Conservation (phyloP, 2,113 vertebrate species). For the Antennarius striatus region DNA sequence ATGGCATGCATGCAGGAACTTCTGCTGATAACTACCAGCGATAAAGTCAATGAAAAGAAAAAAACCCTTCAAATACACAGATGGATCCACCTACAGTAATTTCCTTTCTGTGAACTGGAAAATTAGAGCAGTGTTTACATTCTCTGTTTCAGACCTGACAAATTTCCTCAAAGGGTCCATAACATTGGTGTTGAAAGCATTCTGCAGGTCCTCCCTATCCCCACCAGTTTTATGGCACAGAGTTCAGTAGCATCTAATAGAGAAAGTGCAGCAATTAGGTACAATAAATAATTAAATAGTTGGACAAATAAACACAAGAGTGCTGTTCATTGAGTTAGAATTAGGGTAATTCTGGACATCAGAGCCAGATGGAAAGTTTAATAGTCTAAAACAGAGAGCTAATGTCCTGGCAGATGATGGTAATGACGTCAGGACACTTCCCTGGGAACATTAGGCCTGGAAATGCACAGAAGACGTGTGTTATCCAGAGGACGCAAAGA, state of each 20-base stretch:
- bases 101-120: background rate
- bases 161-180: slow-evolving; percentile 57
- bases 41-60: background rate
- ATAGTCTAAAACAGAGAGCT: background rate
- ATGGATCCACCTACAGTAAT: background rate
- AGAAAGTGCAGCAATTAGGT: slow-evolving; percentile 6
- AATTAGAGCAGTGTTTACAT: too few relatives aligned
- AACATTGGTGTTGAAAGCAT: slow-evolving; percentile 67
- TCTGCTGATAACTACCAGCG: slow-evolving; percentile 36
- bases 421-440: slow-evolving; percentile 48
- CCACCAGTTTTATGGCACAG: slow-evolving; percentile 74
- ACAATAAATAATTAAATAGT: slow-evolving; percentile 20
- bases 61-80: background rate
- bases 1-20: slow-evolving; percentile 63
- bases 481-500: background rate
- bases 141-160: too few relatives aligned
- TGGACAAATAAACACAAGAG: slow-evolving; percentile 23
- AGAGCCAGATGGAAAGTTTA: too few relatives aligned
- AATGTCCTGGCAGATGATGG: slow-evolving; percentile 50
- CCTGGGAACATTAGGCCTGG: slow-evolving; percentile 48
- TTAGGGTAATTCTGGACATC: too few relatives aligned
- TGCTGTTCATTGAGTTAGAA: background rate
- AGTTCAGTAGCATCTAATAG: slow-evolving; percentile 54
- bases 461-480: slow-evolving; percentile 11
- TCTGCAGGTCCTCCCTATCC: slow-evolving; percentile 70